Conservation (phyloP, 2,797 vertebrate species). For the Urophycis tenuis region DNA sequence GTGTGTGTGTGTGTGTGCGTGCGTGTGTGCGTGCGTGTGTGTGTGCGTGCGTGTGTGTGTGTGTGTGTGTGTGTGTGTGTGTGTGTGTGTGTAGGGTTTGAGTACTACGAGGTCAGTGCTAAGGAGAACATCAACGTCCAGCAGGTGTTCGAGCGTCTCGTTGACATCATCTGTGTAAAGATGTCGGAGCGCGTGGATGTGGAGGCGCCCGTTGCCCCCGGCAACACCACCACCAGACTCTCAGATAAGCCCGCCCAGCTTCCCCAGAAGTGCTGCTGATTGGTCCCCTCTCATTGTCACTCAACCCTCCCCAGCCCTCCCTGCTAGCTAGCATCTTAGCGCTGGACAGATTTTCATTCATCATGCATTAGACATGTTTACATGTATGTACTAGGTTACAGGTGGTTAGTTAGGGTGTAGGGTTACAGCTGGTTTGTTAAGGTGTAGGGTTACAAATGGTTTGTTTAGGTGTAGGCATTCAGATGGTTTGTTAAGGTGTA, state of each 20-base stretch:
- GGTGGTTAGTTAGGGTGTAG: too few species aligned
- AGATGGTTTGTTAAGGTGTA: too few species aligned
- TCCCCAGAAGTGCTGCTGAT: constrained; percentile 93
- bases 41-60: constrained; percentile 4
- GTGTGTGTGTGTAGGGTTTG: constrained; percentile 74
- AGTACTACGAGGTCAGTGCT: constrained; percentile 93
- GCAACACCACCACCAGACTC: constrained; percentile 79
- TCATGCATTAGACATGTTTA: too few species aligned
- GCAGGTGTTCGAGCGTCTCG: constrained; percentile 92
- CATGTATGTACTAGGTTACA: too few species aligned
- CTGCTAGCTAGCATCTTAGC: too few species aligned
- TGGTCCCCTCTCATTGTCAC: neutral
- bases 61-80: constrained; percentile 1
- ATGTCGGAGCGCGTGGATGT: constrained; percentile 90
- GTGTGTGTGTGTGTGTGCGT: constrained; percentile 13
- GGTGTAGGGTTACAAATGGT: too few species aligned
- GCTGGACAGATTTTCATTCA: too few species aligned
- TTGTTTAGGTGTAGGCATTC: too few species aligned
- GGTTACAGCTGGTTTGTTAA: too few species aligned
- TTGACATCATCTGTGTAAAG: constrained; percentile 95
- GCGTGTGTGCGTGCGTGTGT: constrained; percentile 1
- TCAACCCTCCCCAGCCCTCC: neutral
- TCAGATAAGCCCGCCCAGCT: constrained; percentile 81
- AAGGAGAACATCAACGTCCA: constrained; percentile 96
- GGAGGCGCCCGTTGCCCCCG: constrained; percentile 71